phyloP scores from a whole-genome alignment of 2,888 invertebrate genomes.

The Punctoribates punctum region DNA sequence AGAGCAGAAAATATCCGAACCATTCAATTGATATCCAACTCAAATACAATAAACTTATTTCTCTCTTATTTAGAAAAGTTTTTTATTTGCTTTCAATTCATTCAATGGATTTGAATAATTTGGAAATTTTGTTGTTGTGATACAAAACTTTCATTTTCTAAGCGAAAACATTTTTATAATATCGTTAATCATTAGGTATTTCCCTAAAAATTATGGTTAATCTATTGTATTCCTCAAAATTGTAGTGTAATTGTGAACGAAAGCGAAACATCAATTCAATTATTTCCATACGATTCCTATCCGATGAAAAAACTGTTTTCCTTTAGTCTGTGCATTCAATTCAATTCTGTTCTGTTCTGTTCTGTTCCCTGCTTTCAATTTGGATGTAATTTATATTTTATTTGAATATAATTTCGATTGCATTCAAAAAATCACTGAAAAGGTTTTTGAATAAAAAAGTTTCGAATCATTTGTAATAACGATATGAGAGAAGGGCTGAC shows the following conservation, averaged over 20 bases:
- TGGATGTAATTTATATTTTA: background rate
- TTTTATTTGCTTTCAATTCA: background rate
- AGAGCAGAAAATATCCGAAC: background rate
- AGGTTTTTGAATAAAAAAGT: background rate
- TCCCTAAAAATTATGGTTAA: background rate
- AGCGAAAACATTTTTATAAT: conserved; percentile 3
- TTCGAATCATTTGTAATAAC: background rate
- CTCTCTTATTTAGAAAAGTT: background rate
- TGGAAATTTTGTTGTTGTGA: background rate
- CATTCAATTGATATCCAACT: conserved; percentile 1
- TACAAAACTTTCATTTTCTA: conserved; percentile 3
- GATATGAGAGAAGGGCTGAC: too few species aligned
- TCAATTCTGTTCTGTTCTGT: background rate
- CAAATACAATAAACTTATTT: background rate
- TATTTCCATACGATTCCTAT: background rate
- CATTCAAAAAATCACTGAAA: background rate
- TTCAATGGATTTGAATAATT: background rate
- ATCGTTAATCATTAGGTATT: conserved; percentile 14
- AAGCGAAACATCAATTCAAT: conserved; percentile 10
- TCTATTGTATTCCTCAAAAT: background rate
- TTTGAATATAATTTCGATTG: background rate
- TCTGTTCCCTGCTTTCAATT: background rate
- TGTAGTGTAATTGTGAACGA: conserved; percentile 4
- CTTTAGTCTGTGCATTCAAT: background rate
- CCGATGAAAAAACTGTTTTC: background rate